phyloP scores from a whole-genome alignment of 2,888 invertebrate genomes.

The Beris morrisii region DNA sequence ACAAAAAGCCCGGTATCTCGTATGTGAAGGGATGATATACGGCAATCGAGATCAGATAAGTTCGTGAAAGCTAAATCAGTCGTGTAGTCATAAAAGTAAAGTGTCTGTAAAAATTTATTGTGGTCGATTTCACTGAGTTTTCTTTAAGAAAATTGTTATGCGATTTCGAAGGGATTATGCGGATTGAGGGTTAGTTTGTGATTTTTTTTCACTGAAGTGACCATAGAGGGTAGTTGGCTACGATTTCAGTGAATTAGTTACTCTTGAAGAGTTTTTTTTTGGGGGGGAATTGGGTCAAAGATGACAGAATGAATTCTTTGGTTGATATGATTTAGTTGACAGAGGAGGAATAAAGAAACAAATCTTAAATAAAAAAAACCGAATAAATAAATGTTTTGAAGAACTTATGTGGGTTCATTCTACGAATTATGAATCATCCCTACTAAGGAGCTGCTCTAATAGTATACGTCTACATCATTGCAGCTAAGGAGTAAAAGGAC shows the following conservation, averaged over 20 bases:
- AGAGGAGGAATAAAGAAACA: too few species aligned
- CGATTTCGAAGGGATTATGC: conserved; percentile 5
- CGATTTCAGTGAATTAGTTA: neutral
- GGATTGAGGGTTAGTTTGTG: neutral
- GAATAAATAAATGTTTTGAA: too few species aligned
- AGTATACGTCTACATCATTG: too few species aligned
- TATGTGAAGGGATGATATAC: conserved; percentile 35
- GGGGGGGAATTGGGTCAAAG: neutral
- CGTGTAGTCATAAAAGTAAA: conserved; percentile 40
- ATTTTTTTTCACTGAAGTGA: neutral
- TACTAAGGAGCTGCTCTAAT: too few species aligned
- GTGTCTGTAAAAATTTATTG: conserved; percentile 40
- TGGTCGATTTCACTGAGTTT: conserved; percentile 28
- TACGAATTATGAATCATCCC: too few species aligned
- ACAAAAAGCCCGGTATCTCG: conserved; percentile 18
- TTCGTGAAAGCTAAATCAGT: conserved; percentile 40
- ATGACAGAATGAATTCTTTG: too few species aligned
- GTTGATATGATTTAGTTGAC: too few species aligned
- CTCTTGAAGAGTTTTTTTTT: neutral
- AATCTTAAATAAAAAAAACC: too few species aligned
- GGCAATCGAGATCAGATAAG: conserved; percentile 40
- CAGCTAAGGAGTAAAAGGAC: too few species aligned
- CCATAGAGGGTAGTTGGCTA: conserved; percentile 2
- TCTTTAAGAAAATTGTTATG: conserved; percentile 9
- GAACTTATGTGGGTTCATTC: too few species aligned